These are phyloP conservation scores for Chloroceryle aenea DNA, from an alignment of 2,113 vertebrate species.

Conservation along the genomic window DNA sequence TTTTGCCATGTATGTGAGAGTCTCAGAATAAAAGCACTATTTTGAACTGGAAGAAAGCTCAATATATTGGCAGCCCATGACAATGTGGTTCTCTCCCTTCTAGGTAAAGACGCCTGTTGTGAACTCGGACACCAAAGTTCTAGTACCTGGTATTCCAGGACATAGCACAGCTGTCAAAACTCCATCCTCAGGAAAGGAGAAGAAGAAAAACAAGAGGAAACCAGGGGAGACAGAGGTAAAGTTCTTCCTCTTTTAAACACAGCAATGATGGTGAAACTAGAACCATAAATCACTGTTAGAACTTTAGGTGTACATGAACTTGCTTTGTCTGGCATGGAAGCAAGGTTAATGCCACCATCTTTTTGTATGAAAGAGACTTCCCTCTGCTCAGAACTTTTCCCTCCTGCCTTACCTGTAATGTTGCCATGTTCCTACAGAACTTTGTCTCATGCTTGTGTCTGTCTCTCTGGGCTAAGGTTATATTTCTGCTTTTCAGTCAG, in stretches of 20 bases:
- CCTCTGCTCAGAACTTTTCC: background rate
- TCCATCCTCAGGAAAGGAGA: slow-evolving; percentile 70
- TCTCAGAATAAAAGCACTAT: background rate
- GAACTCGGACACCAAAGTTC: slow-evolving; percentile 84
- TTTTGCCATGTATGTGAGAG: background rate
- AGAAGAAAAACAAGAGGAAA: slow-evolving; percentile 84
- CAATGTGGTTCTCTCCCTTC: background rate
- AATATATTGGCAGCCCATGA: background rate
- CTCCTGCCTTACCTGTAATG: background rate
- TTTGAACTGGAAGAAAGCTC: background rate
- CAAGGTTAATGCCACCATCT: background rate
- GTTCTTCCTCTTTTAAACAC: background rate
- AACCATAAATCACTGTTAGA: fast-evolving
- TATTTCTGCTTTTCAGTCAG: background rate
- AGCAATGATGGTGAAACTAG: background rate
- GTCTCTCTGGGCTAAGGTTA: background rate
- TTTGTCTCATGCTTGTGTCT: background rate
- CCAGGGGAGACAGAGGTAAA: slow-evolving; percentile 85
- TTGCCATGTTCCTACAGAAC: background rate
- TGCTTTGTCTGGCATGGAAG: background rate
- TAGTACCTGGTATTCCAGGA: slow-evolving; percentile 94
- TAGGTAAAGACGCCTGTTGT: slow-evolving; percentile 92
- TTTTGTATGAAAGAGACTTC: background rate
- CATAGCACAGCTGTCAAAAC: slow-evolving; percentile 84
- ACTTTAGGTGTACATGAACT: background rate